Conservation (phyloP, 2,888 invertebrate genomes). For the Limnephilus lunatus region DNA sequence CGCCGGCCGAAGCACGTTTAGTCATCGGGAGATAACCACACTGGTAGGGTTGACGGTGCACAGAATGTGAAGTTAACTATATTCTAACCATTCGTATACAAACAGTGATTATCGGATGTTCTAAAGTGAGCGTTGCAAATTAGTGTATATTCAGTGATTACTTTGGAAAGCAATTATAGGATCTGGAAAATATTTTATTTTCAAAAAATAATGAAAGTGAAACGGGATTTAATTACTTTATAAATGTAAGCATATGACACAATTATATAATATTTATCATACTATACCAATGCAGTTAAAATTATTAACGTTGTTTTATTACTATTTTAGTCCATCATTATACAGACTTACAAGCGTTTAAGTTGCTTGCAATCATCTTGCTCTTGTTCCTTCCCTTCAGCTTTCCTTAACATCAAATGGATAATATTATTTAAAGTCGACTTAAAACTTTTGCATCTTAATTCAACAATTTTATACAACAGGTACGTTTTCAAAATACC, state of each 20-base stretch:
- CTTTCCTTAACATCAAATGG: not conserved
- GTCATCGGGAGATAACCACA: not conserved
- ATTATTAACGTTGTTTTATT: too few relatives aligned
- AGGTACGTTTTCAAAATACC: not conserved
- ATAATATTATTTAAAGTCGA: too few relatives aligned
- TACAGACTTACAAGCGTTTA: too few relatives aligned
- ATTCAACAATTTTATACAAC: not conserved
- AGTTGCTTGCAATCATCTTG: too few relatives aligned
- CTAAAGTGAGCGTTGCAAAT: not conserved
- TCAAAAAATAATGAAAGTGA: not conserved
- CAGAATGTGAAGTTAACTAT: not conserved
- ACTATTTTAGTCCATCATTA: too few relatives aligned
- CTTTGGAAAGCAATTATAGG: not conserved
- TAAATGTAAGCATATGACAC: not conserved
- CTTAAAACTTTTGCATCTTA: not conserved
- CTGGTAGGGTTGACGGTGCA: not conserved
- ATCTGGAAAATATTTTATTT: not conserved
- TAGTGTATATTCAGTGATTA: not conserved
- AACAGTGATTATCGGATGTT: not conserved
- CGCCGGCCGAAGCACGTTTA: conserved; percentile 2
- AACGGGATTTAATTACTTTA: not conserved
- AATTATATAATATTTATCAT: not conserved
- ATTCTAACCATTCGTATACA: not conserved
- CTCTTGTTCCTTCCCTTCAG: too few relatives aligned
- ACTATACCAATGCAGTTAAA: not conserved